Evolutionary conservation across 2,797 vertebrate species (phyloP).

Genomic region (Semaprochilodus insignis): DNA sequence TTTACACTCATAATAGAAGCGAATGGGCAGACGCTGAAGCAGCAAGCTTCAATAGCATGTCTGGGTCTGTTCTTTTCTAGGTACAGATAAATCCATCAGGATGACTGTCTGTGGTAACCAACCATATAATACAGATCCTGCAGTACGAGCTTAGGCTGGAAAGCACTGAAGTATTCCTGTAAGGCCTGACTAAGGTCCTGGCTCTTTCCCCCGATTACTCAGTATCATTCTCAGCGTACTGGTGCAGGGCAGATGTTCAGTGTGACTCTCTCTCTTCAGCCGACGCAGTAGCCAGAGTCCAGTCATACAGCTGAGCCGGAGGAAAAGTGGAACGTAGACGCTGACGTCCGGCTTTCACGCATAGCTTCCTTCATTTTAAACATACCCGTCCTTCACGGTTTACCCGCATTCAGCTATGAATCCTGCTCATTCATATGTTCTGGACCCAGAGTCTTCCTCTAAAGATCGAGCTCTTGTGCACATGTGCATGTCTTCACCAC

Average conservation of each 20-base stretch:
- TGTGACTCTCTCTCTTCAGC: constrained; percentile 1
- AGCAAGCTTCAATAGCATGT: too few species aligned
- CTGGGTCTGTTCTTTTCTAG: not conserved
- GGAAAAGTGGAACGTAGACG: constrained; percentile 10
- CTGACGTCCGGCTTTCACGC: not conserved
- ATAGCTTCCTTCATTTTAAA: constrained; percentile 5
- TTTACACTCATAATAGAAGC: not conserved
- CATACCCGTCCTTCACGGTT: not conserved
- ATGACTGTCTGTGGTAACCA: not conserved
- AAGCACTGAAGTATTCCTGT: not conserved
- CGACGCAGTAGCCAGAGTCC: constrained; percentile 4
- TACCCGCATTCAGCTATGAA: not conserved
- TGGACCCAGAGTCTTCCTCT: constrained; percentile 2
- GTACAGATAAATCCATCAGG: not conserved
- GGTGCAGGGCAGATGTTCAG: constrained; percentile 11
- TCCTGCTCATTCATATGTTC: not conserved
- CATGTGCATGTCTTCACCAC: constrained; percentile 72
- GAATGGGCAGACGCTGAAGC: not conserved
- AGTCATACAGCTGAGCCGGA: constrained; percentile 10
- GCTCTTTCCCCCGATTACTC: not conserved
- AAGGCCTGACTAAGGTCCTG: not conserved
- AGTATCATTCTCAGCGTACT: not conserved
- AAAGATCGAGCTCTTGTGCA: not conserved
- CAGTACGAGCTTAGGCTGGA: not conserved
- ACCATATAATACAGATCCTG: not conserved